Evolutionary conservation across 2,113 vertebrate species (phyloP).

Genomic region (Lasiurus borealis): DNA sequence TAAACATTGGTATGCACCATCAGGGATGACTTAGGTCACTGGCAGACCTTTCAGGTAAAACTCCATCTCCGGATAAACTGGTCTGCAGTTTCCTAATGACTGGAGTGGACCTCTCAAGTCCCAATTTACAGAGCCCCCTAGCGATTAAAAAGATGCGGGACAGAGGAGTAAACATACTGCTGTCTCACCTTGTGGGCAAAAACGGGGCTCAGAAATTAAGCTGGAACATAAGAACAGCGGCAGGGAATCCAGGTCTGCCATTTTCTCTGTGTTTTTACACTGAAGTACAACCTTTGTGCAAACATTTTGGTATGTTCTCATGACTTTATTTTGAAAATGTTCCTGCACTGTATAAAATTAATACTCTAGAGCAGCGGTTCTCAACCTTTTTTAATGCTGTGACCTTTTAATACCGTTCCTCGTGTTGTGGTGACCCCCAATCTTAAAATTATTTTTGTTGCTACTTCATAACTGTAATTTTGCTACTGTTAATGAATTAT

Average conservation of each 20-base stretch:
- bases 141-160: conserved; percentile 3
- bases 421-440: too few species aligned
- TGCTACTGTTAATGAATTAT: too few species aligned
- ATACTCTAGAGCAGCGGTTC: neutral
- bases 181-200: neutral
- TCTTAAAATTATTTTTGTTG: too few species aligned
- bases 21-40: conserved; percentile 69
- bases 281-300: neutral
- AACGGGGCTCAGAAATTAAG: conserved; percentile 46
- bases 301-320: neutral
- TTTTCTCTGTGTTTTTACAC: conserved; percentile 42
- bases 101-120: conserved; percentile 9
- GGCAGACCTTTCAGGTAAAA: conserved; percentile 53
- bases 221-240: neutral
- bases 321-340: conserved; percentile 45
- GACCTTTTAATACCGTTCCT: too few species aligned
- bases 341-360: neutral
- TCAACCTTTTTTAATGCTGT: too few species aligned
- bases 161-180: neutral
- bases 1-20: conserved; percentile 75
- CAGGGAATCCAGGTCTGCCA: conserved; percentile 21
- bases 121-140: conserved; percentile 17
- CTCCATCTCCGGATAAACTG: conserved; percentile 50
- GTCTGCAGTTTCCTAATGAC: conserved; percentile 70
- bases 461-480: too few species aligned